Percentiles rank a stretch among this genome's conserved stretches.
Evolutionary conservation across 2,797 vertebrate species (phyloP).

Genomic region (Tympanoctomys barrerae): DNA sequence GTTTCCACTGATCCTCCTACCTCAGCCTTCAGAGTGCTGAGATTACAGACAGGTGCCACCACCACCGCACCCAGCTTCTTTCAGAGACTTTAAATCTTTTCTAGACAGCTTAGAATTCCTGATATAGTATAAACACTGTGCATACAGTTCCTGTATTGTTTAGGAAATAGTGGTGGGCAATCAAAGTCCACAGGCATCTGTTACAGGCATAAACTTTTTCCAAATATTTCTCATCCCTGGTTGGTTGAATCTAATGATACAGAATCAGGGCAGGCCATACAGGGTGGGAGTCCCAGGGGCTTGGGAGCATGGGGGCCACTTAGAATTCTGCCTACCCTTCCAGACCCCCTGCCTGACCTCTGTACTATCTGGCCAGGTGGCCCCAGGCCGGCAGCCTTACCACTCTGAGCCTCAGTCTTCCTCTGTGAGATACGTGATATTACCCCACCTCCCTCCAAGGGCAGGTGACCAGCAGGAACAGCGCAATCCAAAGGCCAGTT

Average conservation of each 20-base stretch:
- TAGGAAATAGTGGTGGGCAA: not conserved
- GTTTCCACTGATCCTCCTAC: not conserved
- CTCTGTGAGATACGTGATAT: not conserved
- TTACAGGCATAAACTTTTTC: not conserved
- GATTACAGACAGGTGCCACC: not conserved
- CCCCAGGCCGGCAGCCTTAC: not conserved
- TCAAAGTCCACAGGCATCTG: not conserved
- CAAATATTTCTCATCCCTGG: not conserved
- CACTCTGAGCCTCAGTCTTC: not conserved
- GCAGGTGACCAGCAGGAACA: not conserved
- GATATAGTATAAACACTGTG: too few relatives aligned
- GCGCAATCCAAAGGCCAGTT: not conserved
- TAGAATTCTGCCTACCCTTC: not conserved
- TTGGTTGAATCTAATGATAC: not conserved
- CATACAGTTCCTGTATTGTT: not conserved
- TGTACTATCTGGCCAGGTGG: not conserved
- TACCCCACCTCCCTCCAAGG: not conserved
- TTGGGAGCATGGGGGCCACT: rapidly evolving
- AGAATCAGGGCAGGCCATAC: not conserved
- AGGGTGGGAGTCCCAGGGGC: rapidly evolving
- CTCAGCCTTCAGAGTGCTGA: not conserved
- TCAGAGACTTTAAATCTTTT: not conserved
- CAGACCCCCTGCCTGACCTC: not conserved
- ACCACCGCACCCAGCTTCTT: not conserved
- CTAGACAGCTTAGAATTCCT: not conserved